These are phyloP conservation scores for Lasioglossum baleicum DNA, from an alignment of 1,140 invertebrate species.

Conservation along the genomic window DNA sequence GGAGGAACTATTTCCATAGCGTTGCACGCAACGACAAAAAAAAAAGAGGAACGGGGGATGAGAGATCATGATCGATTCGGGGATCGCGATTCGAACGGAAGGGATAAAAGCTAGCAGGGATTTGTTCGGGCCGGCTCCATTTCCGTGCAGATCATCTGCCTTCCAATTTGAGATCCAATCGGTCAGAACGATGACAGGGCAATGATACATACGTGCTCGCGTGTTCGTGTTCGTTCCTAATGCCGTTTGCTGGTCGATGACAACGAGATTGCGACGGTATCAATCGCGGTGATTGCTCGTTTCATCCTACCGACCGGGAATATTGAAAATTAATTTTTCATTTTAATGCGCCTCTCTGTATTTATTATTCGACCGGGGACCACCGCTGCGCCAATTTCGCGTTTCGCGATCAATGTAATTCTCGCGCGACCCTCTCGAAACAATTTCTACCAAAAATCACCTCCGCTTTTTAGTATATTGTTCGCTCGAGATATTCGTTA, in stretches of 20 bases:
- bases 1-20: too few relatives aligned
- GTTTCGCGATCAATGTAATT: too few relatives aligned
- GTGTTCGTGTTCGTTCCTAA: slow-evolving; percentile 21
- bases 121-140: slow-evolving; percentile 19
- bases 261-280: slow-evolving; percentile 16
- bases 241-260: slow-evolving; percentile 33
- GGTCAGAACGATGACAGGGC: slow-evolving; percentile 40
- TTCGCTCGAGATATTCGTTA: too few relatives aligned
- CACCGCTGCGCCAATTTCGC: too few relatives aligned
- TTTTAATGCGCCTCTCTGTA: too few relatives aligned
- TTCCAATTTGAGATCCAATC: slow-evolving; percentile 43
- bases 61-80: not conserved
- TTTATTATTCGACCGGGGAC: not conserved
- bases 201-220: slow-evolving; percentile 24
- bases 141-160: slow-evolving; percentile 8
- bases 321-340: slow-evolving; percentile 21
- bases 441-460: too few relatives aligned
- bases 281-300: slow-evolving; percentile 23
- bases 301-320: not conserved
- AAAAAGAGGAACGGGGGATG: too few relatives aligned
- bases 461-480: too few relatives aligned
- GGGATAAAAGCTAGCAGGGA: not conserved
- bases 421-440: too few relatives aligned
- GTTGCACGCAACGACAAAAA: too few relatives aligned
- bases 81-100: not conserved